Conservation (phyloP, 2,113 vertebrate genomes). For the Myiopsitta monachus region DNA sequence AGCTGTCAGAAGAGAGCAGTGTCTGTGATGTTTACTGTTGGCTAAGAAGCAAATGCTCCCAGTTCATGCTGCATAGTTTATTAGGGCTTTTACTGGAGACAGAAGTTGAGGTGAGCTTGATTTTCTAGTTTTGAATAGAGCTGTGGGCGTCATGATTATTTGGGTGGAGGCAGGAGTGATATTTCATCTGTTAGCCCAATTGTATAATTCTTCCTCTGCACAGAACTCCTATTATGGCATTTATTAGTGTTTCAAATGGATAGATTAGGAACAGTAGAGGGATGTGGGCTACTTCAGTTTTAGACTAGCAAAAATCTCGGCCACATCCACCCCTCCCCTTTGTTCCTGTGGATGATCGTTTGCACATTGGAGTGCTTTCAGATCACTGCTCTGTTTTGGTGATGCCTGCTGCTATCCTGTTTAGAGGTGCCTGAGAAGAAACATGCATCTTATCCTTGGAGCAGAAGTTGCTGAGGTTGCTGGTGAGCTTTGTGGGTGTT, state of each 20-base stretch:
- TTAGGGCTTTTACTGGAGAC: slow-evolving; percentile 33
- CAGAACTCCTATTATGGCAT: not conserved
- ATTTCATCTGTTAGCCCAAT: slow-evolving; percentile 20
- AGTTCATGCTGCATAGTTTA: slow-evolving; percentile 6
- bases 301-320: not conserved
- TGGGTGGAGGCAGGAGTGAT: slow-evolving; percentile 63
- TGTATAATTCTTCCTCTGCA: slow-evolving; percentile 20
- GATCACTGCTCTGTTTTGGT: not conserved
- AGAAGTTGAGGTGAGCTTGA: slow-evolving; percentile 59
- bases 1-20: not conserved
- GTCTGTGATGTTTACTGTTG: not conserved
- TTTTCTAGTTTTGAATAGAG: slow-evolving; percentile 58
- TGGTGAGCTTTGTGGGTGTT: not conserved
- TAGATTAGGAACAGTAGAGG: not conserved
- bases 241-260: not conserved
- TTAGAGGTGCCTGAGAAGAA: not conserved
- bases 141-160: slow-evolving; percentile 58
- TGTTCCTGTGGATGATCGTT: not conserved
- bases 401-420: not conserved
- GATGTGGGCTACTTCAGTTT: not conserved
- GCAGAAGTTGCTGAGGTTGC: not conserved
- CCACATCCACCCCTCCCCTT: not conserved
- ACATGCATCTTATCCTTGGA: not conserved
- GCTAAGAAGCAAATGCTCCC: slow-evolving; percentile 7
- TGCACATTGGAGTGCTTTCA: not conserved